phyloP scores from a whole-genome alignment of 2,888 invertebrate genomes.

The Drosophila leonis region DNA sequence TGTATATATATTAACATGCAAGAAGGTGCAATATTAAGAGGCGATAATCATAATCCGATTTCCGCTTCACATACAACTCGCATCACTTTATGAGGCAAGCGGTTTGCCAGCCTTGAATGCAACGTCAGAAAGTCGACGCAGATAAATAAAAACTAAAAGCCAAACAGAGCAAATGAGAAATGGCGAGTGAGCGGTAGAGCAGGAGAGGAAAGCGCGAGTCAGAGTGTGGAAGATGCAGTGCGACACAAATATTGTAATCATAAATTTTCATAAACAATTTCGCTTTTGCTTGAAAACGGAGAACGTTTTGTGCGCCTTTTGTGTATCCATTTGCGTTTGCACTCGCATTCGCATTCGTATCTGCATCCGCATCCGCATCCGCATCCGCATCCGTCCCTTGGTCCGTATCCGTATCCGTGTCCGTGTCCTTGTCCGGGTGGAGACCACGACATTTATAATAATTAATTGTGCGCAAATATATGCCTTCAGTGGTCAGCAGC shows the following conservation, averaged over 20 bases:
- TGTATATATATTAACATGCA: conserved; percentile 17
- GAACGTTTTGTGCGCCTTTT: conserved; percentile 59
- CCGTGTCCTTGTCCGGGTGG: conserved; percentile 46
- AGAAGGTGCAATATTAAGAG: conserved; percentile 38
- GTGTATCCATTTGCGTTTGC: conserved; percentile 42
- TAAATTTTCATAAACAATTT: conserved; percentile 82
- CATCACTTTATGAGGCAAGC: conserved; percentile 14
- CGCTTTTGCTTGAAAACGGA: conserved; percentile 53
- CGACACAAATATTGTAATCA: conserved; percentile 82
- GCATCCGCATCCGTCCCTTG: conserved; percentile 35
- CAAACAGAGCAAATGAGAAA: conserved; percentile 5
- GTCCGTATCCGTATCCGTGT: conserved; percentile 35
- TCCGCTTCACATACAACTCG: not conserved
- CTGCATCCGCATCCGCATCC: conserved; percentile 36
- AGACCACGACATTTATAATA: conserved; percentile 84
- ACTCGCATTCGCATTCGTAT: conserved; percentile 34
- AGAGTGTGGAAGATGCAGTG: conserved; percentile 62
- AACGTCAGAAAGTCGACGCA: conserved; percentile 41
- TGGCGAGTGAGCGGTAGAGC: not conserved
- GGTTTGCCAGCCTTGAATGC: conserved; percentile 45
- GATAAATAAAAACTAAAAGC: conserved; percentile 63
- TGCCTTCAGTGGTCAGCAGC: conserved; percentile 77
- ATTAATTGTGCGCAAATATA: conserved; percentile 84
- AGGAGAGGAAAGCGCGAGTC: too few species aligned
- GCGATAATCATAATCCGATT: conserved; percentile 68